Conservation (phyloP, 2,113 vertebrate genomes). For the Pterophyllum scalare region DNA sequence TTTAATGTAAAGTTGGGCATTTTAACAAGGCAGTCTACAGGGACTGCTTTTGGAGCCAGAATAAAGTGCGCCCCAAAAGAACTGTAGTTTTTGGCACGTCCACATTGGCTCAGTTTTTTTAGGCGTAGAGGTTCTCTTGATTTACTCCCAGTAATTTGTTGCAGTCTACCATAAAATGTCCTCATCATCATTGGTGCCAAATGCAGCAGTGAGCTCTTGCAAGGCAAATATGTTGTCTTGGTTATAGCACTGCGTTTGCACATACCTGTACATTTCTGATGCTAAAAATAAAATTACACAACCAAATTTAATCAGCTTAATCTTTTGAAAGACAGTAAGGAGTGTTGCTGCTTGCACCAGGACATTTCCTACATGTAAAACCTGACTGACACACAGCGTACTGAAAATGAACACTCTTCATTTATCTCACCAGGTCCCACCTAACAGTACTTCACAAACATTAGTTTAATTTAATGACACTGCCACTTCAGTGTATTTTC, state of each 20-base stretch:
- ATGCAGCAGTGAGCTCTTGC: not conserved
- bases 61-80: not conserved
- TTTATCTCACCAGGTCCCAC: not conserved
- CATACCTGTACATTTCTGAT: not conserved
- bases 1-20: not conserved
- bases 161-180: not conserved
- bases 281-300: not conserved
- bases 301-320: not conserved
- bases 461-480: constrained; percentile 15
- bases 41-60: not conserved
- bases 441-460: constrained; percentile 16
- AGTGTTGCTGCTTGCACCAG: not conserved
- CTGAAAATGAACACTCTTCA: not conserved
- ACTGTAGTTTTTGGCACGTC: not conserved
- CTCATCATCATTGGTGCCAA: not conserved
- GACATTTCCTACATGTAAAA: not conserved
- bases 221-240: not conserved
- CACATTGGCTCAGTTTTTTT: not conserved
- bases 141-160: not conserved
- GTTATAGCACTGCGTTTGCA: not conserved
- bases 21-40: not conserved
- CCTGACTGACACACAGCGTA: not conserved
- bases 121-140: not conserved
- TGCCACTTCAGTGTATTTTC: constrained; percentile 28
- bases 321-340: not conserved